These are phyloP conservation scores for Condylostylus longicornis DNA, from an alignment of 1,140 invertebrate genomes.

Conservation along the genomic window DNA sequence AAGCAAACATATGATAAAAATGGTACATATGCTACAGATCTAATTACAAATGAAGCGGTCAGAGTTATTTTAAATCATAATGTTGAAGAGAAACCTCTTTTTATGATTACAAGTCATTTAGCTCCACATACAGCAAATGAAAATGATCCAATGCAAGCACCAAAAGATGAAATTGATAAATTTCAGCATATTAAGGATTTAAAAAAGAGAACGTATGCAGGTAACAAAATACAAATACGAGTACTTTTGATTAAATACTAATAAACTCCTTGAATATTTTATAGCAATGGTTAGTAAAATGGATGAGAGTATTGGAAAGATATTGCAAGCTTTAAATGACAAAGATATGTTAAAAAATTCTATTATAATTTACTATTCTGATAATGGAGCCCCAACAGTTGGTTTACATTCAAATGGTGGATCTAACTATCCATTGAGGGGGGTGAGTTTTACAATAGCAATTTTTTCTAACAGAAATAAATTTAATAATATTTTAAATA, in stretches of 20 bases:
- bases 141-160: slow-evolving; percentile 59
- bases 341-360: slow-evolving; percentile 54
- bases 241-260: no score
- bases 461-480: no score
- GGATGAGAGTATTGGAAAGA: slow-evolving; percentile 67
- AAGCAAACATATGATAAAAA: slow-evolving; percentile 38
- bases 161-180: slow-evolving; percentile 52
- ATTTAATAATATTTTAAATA: no score
- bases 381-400: slow-evolving; percentile 62
- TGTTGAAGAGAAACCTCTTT: slow-evolving; percentile 41
- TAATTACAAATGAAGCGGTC: slow-evolving; percentile 57
- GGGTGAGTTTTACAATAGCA: no score
- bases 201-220: slow-evolving; percentile 61
- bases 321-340: slow-evolving; percentile 48
- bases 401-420: slow-evolving; percentile 58
- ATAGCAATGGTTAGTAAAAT: slow-evolving; percentile 74
- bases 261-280: no score
- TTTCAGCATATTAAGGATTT: slow-evolving; percentile 59
- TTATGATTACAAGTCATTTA: slow-evolving; percentile 63
- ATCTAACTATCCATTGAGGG: slow-evolving; percentile 76
- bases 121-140: slow-evolving; percentile 64
- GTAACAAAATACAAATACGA: no score
- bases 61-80: slow-evolving; percentile 52
- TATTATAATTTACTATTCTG: slow-evolving; percentile 57
- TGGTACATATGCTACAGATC: slow-evolving; percentile 60